Evolutionary conservation across 2,113 vertebrate genomes (phyloP).

Genomic region (Gracilinanus agilis): DNA sequence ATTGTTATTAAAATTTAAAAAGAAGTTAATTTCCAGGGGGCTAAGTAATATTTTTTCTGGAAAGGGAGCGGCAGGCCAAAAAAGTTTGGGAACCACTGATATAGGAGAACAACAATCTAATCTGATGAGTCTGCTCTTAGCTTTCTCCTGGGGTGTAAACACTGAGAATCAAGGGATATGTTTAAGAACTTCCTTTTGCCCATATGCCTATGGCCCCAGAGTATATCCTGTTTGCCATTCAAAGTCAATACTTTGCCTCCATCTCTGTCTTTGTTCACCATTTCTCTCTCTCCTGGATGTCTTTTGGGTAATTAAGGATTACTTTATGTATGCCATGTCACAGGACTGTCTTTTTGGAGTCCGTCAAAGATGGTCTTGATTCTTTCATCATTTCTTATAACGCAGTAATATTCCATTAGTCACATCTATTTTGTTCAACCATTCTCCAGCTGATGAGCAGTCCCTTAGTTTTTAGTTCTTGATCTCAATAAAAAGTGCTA

Average conservation of each 20-base stretch:
- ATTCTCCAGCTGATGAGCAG: background rate
- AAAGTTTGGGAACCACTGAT: too few species aligned
- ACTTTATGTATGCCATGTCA: background rate
- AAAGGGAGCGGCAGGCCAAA: too few species aligned
- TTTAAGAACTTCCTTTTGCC: background rate
- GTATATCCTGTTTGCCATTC: background rate
- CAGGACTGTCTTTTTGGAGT: background rate
- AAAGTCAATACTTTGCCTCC: background rate
- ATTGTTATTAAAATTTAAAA: too few species aligned
- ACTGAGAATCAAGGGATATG: background rate
- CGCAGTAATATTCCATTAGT: background rate
- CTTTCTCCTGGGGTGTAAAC: background rate
- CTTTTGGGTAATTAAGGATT: too few species aligned
- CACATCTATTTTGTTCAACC: background rate
- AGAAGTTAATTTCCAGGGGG: too few species aligned
- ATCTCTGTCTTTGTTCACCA: background rate
- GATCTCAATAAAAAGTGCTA: background rate
- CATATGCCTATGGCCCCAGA: background rate
- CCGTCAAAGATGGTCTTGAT: background rate
- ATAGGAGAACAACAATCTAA: too few species aligned
- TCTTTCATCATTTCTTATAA: background rate
- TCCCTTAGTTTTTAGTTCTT: background rate
- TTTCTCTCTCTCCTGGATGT: too few species aligned
- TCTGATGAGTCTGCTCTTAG: too few species aligned
- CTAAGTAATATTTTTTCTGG: too few species aligned